Conservation (phyloP, 2,888 invertebrate species). For the Incurvaria masculella region DNA sequence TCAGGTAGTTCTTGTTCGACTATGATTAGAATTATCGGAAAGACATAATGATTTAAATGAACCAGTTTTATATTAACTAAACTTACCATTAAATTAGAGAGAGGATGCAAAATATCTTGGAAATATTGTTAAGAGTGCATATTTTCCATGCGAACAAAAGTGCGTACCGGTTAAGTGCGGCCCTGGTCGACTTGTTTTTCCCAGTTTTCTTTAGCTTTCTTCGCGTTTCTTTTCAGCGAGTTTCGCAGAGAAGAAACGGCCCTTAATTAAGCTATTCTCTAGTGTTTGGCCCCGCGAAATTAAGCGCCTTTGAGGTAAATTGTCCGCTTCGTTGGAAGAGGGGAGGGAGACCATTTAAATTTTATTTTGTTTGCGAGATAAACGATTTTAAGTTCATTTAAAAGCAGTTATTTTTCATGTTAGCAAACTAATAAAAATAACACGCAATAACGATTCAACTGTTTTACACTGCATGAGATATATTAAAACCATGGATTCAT, state of each 20-base stretch:
- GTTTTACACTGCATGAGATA: too few species aligned
- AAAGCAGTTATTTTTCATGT: constrained; percentile 1
- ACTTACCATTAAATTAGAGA: too few species aligned
- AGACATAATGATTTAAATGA: too few species aligned
- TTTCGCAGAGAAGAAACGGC: neutral
- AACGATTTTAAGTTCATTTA: constrained; percentile 15
- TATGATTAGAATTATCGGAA: too few species aligned
- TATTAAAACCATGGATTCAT: too few species aligned
- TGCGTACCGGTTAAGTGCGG: neutral
- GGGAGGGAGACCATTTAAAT: neutral
- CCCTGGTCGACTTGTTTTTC: constrained; percentile 44
- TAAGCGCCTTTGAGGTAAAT: neutral
- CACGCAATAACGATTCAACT: too few species aligned
- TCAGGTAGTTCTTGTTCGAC: too few species aligned
- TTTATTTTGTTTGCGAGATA: constrained; percentile 6
- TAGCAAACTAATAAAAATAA: too few species aligned
- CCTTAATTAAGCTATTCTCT: neutral
- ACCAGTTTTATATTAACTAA: too few species aligned
- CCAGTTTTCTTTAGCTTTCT: constrained; percentile 53
- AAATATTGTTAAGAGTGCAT: too few species aligned
- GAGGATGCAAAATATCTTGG: too few species aligned
- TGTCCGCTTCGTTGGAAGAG: neutral
- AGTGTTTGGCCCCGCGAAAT: neutral
- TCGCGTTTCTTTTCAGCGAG: constrained; percentile 43
- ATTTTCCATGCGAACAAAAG: too few species aligned